Evolutionary conservation across 2,888 invertebrate genomes (phyloP).

Genomic region (Papilio demoleus): DNA sequence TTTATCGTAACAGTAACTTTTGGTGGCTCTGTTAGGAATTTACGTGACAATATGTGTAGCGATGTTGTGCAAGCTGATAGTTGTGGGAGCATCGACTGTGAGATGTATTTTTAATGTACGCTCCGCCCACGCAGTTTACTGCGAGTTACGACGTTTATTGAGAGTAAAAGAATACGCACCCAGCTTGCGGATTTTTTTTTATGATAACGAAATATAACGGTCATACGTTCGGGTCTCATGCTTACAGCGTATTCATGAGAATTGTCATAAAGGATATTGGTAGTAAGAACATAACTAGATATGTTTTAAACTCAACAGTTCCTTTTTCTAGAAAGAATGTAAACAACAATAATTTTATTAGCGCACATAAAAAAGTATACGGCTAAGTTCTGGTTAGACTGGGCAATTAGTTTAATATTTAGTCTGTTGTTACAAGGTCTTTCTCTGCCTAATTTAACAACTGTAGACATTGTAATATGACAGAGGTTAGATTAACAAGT

Average conservation of each 20-base stretch:
- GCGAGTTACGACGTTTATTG: conserved; percentile 19
- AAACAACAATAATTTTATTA: conserved; percentile 23
- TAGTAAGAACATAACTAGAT: conserved; percentile 15
- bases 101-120: conserved; percentile 41
- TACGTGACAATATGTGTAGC: conserved; percentile 4
- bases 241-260: no score
- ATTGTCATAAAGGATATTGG: conserved; percentile 1
- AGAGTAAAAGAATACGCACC: conserved; percentile 1
- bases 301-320: conserved; percentile 5
- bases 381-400: neutral
- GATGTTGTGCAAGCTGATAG: conserved; percentile 39
- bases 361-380: conserved; percentile 6
- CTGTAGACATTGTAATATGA: neutral
- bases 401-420: neutral
- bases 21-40: no score
- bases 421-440: neutral
- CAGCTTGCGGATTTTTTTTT: neutral
- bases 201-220: no score
- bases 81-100: conserved; percentile 24
- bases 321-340: conserved; percentile 21
- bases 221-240: no score
- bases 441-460: neutral
- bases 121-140: conserved; percentile 36
- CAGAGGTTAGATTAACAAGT: no score
- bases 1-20: conserved; percentile 1